Conservation (phyloP, 2,888 invertebrate species). For the Microplitis manilae region DNA sequence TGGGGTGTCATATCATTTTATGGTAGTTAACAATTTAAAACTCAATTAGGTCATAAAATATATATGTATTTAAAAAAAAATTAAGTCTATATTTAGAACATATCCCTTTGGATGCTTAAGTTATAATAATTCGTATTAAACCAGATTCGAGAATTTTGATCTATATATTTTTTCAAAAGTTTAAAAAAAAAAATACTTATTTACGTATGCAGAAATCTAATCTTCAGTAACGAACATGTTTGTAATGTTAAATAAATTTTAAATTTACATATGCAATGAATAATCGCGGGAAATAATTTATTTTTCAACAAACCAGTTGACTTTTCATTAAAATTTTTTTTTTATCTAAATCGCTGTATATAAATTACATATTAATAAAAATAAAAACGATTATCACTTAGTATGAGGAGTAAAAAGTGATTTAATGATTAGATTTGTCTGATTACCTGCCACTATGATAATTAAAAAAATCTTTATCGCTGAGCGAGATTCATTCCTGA, state of each 20-base stretch:
- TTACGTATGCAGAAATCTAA: background rate
- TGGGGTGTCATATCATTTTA: background rate
- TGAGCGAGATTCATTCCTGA: background rate
- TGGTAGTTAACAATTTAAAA: conserved; percentile 7
- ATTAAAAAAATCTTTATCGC: background rate
- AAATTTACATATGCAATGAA: background rate
- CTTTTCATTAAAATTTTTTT: background rate
- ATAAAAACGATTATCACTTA: background rate
- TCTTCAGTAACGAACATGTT: background rate
- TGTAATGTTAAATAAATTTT: background rate
- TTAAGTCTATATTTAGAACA: background rate
- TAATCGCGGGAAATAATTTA: background rate
- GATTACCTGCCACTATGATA: background rate
- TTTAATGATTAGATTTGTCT: background rate
- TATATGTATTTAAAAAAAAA: background rate
- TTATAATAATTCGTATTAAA: too few relatives aligned
- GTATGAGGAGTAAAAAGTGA: background rate
- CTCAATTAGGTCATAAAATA: conserved; percentile 4
- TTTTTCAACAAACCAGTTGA: background rate
- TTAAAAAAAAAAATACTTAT: too few relatives aligned
- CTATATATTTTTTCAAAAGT: too few relatives aligned
- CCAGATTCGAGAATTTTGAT: too few relatives aligned
- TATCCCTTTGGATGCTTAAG: background rate
- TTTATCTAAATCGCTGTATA: background rate
- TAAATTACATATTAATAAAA: background rate